Base-by-base conservation (phyloP, 2,888 invertebrate species). In the Nycteola revayana region DNA sequence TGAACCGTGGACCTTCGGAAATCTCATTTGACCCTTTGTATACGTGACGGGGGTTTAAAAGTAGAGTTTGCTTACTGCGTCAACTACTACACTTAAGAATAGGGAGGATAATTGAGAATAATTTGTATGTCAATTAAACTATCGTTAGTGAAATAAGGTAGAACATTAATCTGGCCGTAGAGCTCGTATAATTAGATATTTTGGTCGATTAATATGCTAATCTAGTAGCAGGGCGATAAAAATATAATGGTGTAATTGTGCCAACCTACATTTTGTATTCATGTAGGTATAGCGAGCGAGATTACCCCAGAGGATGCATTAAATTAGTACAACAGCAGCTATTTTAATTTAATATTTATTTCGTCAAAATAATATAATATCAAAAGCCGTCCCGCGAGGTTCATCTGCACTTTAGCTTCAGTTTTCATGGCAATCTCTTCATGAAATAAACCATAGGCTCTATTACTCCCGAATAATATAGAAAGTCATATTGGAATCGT, bases 1-100 rank as follows among this genome's bases (percentile, higher is more conserved):
- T 63, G 63, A 58, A 49, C 49, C 49, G 49, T 36, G 60, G 43
- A 46, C 63, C 60, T 50, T 41, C 35, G 49, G 30, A 56, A 65
- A 65, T 65, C 55, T 61, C 56, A 65, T 65, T 64, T 65, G 50
- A 44, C 54, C 60, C 51, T 59, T 58, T 41, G 44, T 32, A 58
- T 55, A 62, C 62, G 61, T 63, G 62, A 55, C 61, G 35, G 44
- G 60, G 58, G 47, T 60, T 41, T 55, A 55, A 47, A 62, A 55
- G 33, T 39, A 30, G 26, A 48, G 33, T 44, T 48, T 37, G 21
- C 29, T 28, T 29, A 35, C 24, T 34, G 46, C 40, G 37, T 32
- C 39, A 40, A 42, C 43, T 37, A 38, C 21, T 54, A 47, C 41
- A 48, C 47, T 50, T 44, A 25, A 25, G 25, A 26, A 42, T 20